Conservation (phyloP, 2,113 vertebrate species). For the Naja naja region DNA sequence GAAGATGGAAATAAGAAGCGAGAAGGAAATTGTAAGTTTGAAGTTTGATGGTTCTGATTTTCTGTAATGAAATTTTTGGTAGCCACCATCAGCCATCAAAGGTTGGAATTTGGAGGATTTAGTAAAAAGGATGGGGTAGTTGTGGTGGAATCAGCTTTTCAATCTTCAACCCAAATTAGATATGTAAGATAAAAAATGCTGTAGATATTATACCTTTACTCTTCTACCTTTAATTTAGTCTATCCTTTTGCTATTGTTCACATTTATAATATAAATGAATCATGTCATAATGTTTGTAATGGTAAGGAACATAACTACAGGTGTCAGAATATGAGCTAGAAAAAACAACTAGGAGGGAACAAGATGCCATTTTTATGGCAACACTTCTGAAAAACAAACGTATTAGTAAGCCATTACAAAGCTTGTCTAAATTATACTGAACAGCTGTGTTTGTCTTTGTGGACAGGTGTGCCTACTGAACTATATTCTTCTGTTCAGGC, state of each 20-base stretch:
- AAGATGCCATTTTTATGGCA: conserved; percentile 7
- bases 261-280: background rate
- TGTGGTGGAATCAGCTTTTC: background rate
- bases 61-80: too few relatives aligned
- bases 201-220: background rate
- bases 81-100: too few relatives aligned
- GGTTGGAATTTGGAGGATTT: too few relatives aligned
- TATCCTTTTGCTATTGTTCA: background rate
- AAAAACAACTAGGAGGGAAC: conserved; percentile 5
- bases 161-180: background rate
- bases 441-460: conserved; percentile 24
- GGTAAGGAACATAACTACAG: conserved; percentile 17
- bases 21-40: too few relatives aligned
- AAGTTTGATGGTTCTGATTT: too few relatives aligned
- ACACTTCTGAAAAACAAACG: background rate
- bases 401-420: conserved; percentile 19
- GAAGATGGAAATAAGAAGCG: too few relatives aligned
- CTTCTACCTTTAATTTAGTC: background rate
- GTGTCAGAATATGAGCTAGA: background rate
- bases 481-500: background rate
- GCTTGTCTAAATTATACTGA: conserved; percentile 22
- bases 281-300: background rate
- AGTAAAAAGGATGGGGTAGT: too few relatives aligned
- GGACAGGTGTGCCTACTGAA: background rate
- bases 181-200: background rate